These are phyloP conservation scores for Pluvialis apricaria DNA, from an alignment of 2,113 vertebrate species.

Conservation along the genomic window DNA sequence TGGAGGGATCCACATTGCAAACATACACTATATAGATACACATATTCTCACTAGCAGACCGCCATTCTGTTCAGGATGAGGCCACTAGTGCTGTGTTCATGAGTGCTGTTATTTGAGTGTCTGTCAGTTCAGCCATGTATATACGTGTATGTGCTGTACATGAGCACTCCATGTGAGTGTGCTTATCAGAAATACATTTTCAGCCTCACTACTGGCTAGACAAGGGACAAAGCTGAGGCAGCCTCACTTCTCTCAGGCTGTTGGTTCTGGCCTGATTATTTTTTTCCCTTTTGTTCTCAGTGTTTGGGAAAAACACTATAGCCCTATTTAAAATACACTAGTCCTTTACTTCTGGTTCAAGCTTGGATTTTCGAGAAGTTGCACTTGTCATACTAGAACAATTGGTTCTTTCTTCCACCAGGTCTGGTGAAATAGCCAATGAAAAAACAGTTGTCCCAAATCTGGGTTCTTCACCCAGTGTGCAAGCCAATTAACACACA, in stretches of 20 bases:
- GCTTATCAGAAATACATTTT: not conserved
- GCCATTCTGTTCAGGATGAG: not conserved
- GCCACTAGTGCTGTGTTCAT: not conserved
- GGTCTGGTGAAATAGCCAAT: not conserved
- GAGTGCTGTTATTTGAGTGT: not conserved
- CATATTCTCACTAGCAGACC: not conserved
- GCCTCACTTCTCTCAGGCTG: not conserved
- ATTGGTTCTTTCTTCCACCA: not conserved
- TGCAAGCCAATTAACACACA: too few relatives aligned
- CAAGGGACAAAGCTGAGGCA: not conserved
- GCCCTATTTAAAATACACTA: not conserved
- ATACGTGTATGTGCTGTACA: too few relatives aligned
- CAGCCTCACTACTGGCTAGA: not conserved
- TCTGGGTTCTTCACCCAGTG: too few relatives aligned
- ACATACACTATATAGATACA: not conserved
- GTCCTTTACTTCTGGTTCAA: not conserved
- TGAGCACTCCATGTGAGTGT: fast-evolving
- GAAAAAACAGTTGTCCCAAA: not conserved
- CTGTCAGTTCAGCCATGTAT: not conserved
- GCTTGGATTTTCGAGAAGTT: not conserved
- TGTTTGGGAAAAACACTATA: too few relatives aligned
- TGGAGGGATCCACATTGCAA: not conserved
- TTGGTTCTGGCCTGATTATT: not conserved
- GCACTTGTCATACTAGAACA: not conserved
- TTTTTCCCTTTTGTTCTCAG: too few relatives aligned